These are phyloP conservation scores for Zosterops lateralis DNA, from an alignment of 2,113 vertebrate genomes.

Conservation along the genomic window DNA sequence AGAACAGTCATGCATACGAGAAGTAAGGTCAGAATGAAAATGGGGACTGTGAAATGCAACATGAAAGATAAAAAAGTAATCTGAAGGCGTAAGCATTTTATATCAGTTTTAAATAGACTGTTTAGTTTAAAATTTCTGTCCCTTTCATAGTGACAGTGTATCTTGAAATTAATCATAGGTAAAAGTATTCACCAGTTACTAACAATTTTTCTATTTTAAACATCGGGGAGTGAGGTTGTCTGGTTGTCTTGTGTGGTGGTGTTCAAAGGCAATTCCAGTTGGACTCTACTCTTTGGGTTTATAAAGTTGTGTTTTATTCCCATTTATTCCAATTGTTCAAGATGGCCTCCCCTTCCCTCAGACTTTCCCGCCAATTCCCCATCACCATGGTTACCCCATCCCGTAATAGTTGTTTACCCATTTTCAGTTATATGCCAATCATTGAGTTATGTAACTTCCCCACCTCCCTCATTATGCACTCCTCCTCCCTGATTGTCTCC, in stretches of 20 bases:
- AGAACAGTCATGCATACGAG: not conserved
- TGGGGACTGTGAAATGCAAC: not conserved
- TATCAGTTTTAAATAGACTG: not conserved
- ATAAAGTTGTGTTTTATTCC: no score
- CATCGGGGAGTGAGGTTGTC: fast-evolving
- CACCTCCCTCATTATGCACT: no score
- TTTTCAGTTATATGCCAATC: no score
- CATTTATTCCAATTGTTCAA: no score
- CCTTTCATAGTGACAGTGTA: not conserved
- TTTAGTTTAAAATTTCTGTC: not conserved
- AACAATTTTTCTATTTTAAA: not conserved
- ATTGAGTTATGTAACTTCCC: no score
- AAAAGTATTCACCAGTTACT: not conserved
- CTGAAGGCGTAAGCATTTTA: not conserved
- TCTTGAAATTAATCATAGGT: not conserved
- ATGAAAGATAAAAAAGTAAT: not conserved
- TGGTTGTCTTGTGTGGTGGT: not conserved
- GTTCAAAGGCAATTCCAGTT: no score
- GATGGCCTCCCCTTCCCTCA: no score
- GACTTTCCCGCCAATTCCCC: no score
- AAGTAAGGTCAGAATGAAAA: not conserved
- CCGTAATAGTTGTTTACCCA: no score
- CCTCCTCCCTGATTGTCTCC: no score
- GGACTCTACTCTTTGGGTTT: no score
- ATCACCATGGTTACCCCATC: no score